Conservation (phyloP, 2,888 invertebrate species). For the Dryobotodes eremita region DNA sequence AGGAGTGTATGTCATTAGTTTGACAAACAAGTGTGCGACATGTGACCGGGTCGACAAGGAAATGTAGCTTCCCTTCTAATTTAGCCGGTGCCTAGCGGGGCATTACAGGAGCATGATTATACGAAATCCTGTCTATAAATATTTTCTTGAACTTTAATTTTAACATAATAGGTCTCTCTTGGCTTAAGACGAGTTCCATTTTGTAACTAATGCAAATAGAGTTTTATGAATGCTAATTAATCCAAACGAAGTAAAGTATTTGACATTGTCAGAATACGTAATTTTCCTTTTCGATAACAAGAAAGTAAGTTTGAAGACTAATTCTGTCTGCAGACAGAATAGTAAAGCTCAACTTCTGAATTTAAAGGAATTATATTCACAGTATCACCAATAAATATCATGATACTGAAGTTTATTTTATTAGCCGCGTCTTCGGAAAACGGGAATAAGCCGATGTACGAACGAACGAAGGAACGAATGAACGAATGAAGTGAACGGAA, state of each 20-base stretch:
- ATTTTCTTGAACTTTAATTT: constrained; percentile 1
- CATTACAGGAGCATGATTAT: too few species aligned
- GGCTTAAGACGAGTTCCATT: constrained; percentile 4
- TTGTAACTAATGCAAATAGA: constrained; percentile 35
- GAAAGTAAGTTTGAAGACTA: constrained; percentile 47
- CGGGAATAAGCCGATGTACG: constrained; percentile 64
- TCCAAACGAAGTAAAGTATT: constrained; percentile 44
- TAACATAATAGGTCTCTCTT: not conserved
- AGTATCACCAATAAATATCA: constrained; percentile 58
- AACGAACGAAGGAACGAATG: constrained; percentile 56
- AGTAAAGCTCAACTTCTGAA: constrained; percentile 30
- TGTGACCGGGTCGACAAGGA: not conserved
- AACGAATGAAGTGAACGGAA: constrained; percentile 69
- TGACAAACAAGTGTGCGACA: not conserved
- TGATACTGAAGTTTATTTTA: constrained; percentile 66
- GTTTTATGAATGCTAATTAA: constrained; percentile 58
- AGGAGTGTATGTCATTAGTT: not conserved
- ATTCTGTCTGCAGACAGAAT: constrained; percentile 35
- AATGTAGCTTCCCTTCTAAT: not conserved
- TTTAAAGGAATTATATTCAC: constrained; percentile 49
- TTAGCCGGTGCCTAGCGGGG: not conserved
- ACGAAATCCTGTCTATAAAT: not conserved
- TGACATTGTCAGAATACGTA: constrained; percentile 57
- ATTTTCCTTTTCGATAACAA: constrained; percentile 46
- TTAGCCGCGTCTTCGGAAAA: constrained; percentile 65